Evolutionary conservation across 1,140 invertebrate species (phyloP), one percentile per base, ranked within the genome.

Genomic region (Luehdorfia chinensis): DNA sequence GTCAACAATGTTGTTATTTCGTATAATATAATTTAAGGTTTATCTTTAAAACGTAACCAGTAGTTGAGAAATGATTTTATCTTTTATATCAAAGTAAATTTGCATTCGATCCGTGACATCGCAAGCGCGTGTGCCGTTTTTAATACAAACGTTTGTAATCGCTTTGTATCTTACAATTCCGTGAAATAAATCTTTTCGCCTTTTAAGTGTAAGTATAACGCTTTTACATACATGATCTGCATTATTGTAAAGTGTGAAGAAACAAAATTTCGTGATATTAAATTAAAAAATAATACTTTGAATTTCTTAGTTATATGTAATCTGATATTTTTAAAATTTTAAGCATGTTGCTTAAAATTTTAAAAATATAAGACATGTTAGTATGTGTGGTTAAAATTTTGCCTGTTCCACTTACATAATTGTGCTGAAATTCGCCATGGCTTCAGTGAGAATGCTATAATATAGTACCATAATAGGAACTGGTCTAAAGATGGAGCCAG

Each of bases 81-180:
- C 46, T 54, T 54, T 45, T 45, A 23, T 32, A 37, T 39, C 33
- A 45, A 46, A 66, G 50, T 44, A 41, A 59, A 46, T 60, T 67
- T 32, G 51, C 49, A 67, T 67, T 67, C 61, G 50, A 54, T 50
- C 43, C 53, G 27, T 53, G 46, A 16, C 15, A 15, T 32, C 15
- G 41, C 47, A 27, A 41, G 47, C 41, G 52, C 60, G 64, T 55
- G 59, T 31, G 36, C 25, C 11, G 57, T 44, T 37, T 43, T 67
- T 59, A 57, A 67, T 64, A 54, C 45, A 55, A 48, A 49, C 47
- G 55, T 67, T 64, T 64, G 64, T 58, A 67, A 61, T 61, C 65
- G 47, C 47, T 41, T 46, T 54, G 48, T 41, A 41, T 45, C 46
- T 54, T 55, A 50, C 50, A 54, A 59, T 62, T 54, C 53, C 37